These are phyloP conservation scores for Achlya flavicornis DNA, from an alignment of 2,888 invertebrate genomes.

Conservation along the genomic window DNA sequence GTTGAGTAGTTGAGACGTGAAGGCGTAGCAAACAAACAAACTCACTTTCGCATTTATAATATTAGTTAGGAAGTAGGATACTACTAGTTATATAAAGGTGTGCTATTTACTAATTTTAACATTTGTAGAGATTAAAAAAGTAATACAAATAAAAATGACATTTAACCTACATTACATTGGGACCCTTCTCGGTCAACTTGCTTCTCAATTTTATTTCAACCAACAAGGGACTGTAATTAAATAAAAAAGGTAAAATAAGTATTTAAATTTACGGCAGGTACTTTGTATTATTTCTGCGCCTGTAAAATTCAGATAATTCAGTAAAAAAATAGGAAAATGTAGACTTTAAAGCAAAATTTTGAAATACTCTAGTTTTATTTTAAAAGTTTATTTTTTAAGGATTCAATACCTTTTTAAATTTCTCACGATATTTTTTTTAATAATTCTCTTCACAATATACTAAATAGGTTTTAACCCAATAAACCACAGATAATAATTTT, in stretches of 20 bases:
- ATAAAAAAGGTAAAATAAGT: constrained; percentile 34
- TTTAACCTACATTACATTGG: constrained; percentile 27
- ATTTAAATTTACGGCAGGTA: constrained; percentile 26
- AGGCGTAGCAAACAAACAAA: too few relatives aligned
- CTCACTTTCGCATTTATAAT: too few relatives aligned
- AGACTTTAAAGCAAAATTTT: not conserved
- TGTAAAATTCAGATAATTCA: constrained; percentile 1
- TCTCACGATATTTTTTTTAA: not conserved
- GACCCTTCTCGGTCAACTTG: constrained; percentile 30
- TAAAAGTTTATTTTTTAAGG: too few relatives aligned
- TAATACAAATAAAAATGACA: constrained; percentile 32
- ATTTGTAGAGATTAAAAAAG: constrained; percentile 28
- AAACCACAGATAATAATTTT: constrained; percentile 25
- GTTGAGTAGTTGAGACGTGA: too few relatives aligned
- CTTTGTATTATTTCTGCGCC: constrained; percentile 11
- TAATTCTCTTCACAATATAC: not conserved
- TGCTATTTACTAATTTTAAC: constrained; percentile 11
- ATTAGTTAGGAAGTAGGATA: too few relatives aligned
- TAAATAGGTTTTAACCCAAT: constrained; percentile 7
- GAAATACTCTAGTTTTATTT: too few relatives aligned
- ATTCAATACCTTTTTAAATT: too few relatives aligned
- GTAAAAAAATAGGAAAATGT: not conserved
- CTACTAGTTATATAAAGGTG: too few relatives aligned
- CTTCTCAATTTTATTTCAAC: constrained; percentile 26
- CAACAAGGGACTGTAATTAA: constrained; percentile 31